Evolutionary conservation across 2,888 invertebrate genomes (phyloP).

Genomic region (Calameuta pallipes): DNA sequence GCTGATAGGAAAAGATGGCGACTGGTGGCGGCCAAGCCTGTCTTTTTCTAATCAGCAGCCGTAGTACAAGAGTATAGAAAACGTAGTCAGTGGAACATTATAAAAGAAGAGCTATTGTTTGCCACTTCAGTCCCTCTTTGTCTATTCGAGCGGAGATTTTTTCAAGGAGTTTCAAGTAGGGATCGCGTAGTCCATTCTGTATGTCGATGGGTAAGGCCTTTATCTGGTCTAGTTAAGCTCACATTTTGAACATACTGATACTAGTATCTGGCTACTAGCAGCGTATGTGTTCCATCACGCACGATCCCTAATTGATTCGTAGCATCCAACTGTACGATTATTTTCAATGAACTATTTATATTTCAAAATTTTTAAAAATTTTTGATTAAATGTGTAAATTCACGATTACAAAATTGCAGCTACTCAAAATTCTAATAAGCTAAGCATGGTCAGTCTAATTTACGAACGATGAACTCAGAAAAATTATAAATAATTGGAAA

Average conservation of each 20-base stretch:
- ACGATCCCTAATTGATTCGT: background rate
- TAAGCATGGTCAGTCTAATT: background rate
- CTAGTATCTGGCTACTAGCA: background rate
- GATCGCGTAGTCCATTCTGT: too few species aligned
- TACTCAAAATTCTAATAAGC: background rate
- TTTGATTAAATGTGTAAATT: background rate
- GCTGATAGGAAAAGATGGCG: too few species aligned
- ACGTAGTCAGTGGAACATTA: too few species aligned
- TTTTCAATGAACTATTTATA: background rate
- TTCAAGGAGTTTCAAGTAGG: too few species aligned
- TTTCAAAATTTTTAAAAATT: background rate
- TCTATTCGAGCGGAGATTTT: too few species aligned
- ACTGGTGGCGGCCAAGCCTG: too few species aligned
- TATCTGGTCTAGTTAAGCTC: background rate
- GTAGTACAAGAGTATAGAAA: too few species aligned
- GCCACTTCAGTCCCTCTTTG: too few species aligned
- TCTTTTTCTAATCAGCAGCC: too few species aligned
- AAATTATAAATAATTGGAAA: slow-evolving; percentile 13
- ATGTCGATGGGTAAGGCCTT: too few species aligned
- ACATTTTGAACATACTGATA: background rate
- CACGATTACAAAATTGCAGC: background rate
- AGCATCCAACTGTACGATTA: background rate
- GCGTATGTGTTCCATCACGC: background rate
- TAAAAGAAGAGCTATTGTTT: too few species aligned
- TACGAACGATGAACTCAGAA: background rate